Conservation (phyloP, 2,797 vertebrate genomes). For the Scolopax bukidnonensis region DNA sequence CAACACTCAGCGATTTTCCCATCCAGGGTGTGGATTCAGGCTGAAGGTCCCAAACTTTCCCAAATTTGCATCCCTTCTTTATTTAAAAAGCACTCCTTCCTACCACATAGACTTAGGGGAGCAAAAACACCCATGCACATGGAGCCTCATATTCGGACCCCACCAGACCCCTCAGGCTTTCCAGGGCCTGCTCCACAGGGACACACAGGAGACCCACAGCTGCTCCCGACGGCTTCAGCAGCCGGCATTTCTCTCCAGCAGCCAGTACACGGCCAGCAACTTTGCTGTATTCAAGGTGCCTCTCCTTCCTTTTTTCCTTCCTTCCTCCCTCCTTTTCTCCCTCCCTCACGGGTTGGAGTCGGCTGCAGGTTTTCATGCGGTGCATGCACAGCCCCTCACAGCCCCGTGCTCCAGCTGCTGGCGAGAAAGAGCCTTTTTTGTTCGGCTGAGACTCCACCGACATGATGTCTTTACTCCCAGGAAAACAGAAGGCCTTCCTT, state of each 20-base stretch:
- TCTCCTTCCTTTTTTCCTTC: not conserved
- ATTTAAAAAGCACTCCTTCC: not conserved
- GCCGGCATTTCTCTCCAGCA: not conserved
- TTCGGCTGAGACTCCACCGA: not conserved
- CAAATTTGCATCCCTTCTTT: not conserved
- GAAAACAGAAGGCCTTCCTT: slow-evolving; percentile 74
- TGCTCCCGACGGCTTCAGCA: fast-evolving
- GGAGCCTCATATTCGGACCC: fast-evolving
- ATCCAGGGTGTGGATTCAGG: not conserved
- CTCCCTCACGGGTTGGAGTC: not conserved
- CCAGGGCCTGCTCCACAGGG: not conserved
- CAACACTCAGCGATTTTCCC: not conserved
- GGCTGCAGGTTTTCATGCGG: slow-evolving; percentile 16
- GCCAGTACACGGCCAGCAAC: not conserved
- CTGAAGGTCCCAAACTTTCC: not conserved
- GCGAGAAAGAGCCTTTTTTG: slow-evolving; percentile 23
- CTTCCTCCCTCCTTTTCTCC: not conserved
- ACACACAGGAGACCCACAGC: not conserved
- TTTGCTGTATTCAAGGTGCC: slow-evolving; percentile 25
- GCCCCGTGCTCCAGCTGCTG: slow-evolving; percentile 69
- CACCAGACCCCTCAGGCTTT: not conserved
- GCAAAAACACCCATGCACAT: not conserved
- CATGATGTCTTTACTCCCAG: slow-evolving; percentile 40
- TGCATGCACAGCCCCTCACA: slow-evolving; percentile 7
- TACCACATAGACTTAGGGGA: not conserved